These are phyloP conservation scores for Sycophaga agraensis DNA, from an alignment of 1,140 invertebrate genomes.

Conservation along the genomic window DNA sequence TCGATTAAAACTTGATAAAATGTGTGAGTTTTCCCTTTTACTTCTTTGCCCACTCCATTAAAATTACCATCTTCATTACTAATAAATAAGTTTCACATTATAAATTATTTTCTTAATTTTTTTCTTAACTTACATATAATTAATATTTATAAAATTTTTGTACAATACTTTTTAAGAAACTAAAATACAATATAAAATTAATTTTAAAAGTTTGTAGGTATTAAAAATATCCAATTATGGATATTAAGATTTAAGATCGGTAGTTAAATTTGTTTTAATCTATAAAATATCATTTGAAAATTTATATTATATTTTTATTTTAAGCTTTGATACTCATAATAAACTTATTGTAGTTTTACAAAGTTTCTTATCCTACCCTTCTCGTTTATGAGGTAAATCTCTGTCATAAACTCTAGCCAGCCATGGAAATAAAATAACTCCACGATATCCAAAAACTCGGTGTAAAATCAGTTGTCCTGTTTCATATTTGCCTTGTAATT, in stretches of 20 bases:
- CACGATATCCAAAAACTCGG: conserved; percentile 92
- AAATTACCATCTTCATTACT: conserved; percentile 49
- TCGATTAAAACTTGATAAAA: conserved; percentile 98
- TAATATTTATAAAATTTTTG: no score
- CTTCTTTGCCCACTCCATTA: conserved; percentile 77
- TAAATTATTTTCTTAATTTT: no score
- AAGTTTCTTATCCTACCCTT: no score
- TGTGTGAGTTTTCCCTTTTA: conserved; percentile 87
- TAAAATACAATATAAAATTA: conserved; percentile 9
- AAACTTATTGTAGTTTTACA: no score
- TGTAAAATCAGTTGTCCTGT: conserved; percentile 95
- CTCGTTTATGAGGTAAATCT: conserved; percentile 68
- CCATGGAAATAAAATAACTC: conserved; percentile 95
- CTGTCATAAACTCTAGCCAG: conserved; percentile 90
- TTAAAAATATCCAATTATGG: background rate
- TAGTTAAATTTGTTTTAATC: no score
- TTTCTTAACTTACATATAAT: no score
- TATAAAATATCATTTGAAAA: no score
- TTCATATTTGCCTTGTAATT: conserved; percentile 87
- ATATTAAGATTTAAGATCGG: background rate
- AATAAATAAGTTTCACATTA: no score
- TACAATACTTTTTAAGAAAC: no score
- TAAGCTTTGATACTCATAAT: no score
- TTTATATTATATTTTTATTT: no score
- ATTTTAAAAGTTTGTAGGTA: background rate